phyloP scores from a whole-genome alignment of 2,797 vertebrate species.

The Aulostomus chinensis region DNA sequence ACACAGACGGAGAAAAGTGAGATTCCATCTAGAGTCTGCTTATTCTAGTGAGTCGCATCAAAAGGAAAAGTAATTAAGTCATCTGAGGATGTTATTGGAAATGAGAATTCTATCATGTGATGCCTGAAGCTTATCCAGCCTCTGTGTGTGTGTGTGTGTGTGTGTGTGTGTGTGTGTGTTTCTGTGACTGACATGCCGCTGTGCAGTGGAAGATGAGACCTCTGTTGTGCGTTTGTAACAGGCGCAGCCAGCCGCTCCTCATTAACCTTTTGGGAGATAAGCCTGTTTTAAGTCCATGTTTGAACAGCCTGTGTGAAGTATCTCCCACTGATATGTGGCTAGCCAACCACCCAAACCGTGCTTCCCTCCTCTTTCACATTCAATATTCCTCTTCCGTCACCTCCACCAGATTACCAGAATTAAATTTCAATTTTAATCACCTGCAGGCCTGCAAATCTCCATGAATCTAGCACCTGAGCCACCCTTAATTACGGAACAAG shows the following conservation, averaged over 20 bases:
- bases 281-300: slow-evolving; percentile 82
- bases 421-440: slow-evolving; percentile 80
- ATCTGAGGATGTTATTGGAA: slow-evolving; percentile 79
- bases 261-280: slow-evolving; percentile 87
- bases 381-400: slow-evolving; percentile 49
- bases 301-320: slow-evolving; percentile 79
- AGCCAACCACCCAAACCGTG: slow-evolving; percentile 51
- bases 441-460: slow-evolving; percentile 72
- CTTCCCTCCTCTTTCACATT: slow-evolving; percentile 36
- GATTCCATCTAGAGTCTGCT: slow-evolving; percentile 71
- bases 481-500: slow-evolving; percentile 79
- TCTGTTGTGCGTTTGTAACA: slow-evolving; percentile 72
- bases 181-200: slow-evolving; percentile 41
- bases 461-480: slow-evolving; percentile 80
- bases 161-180: slow-evolving; percentile 27
- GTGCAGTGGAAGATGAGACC: slow-evolving; percentile 68
- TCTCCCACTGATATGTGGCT: slow-evolving; percentile 72
- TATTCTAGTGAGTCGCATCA: slow-evolving; percentile 72
- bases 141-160: slow-evolving; percentile 27
- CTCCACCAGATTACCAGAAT: slow-evolving; percentile 73
- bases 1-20: slow-evolving; percentile 36
- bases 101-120: slow-evolving; percentile 78
- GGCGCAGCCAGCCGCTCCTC: slow-evolving; percentile 73
- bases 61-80: slow-evolving; percentile 84
- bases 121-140: slow-evolving; percentile 73